Conservation (phyloP, 2,888 invertebrate genomes). For the Epinotia demarniana region DNA sequence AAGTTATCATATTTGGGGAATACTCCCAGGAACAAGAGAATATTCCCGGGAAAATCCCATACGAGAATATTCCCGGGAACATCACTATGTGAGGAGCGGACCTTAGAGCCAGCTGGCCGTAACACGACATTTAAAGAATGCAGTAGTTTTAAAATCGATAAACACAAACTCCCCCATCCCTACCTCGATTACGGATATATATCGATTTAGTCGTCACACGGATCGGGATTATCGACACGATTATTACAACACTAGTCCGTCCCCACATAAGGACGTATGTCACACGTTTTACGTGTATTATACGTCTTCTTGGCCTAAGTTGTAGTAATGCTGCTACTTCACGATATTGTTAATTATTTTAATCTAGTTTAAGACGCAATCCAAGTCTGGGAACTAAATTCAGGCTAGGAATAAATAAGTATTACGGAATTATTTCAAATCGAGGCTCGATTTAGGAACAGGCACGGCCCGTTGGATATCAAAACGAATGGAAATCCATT, state of each 20-base stretch:
- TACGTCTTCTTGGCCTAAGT: neutral
- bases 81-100: no score
- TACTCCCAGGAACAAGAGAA: no score
- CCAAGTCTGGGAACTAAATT: conserved; percentile 2
- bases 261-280: neutral
- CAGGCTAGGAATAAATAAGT: neutral
- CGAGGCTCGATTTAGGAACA: no score
- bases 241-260: conserved; percentile 16
- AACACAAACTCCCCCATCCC: neutral
- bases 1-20: no score
- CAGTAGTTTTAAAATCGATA: neutral
- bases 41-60: no score
- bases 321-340: neutral
- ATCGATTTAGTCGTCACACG: conserved; percentile 13
- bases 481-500: no score
- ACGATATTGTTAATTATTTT: conserved; percentile 18
- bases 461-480: no score
- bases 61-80: no score
- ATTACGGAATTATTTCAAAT: neutral
- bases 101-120: no score
- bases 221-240: conserved; percentile 18
- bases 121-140: no score
- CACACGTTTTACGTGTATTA: neutral
- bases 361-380: neutral
- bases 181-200: neutral